phyloP scores from a whole-genome alignment of 2,113 vertebrate species.

The Struthio camelus region DNA sequence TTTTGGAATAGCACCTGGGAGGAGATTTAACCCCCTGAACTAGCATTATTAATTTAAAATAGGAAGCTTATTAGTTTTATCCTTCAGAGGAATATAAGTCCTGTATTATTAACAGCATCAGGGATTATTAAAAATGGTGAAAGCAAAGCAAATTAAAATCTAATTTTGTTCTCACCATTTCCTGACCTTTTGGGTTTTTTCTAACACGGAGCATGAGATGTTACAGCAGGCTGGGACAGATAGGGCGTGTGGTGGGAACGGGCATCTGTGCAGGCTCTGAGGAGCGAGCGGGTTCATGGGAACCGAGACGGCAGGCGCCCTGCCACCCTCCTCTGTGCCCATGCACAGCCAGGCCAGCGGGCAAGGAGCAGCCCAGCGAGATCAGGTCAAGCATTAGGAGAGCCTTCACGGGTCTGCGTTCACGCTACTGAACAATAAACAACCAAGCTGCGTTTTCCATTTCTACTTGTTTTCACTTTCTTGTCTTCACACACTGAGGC shows the following conservation, averaged over 20 bases:
- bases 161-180: neutral
- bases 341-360: too few species aligned
- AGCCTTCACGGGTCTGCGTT: too few species aligned
- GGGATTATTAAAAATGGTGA: neutral
- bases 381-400: too few species aligned
- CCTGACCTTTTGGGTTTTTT: neutral
- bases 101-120: neutral
- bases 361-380: too few species aligned
- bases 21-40: neutral
- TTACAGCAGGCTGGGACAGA: neutral
- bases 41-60: neutral
- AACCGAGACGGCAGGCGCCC: too few species aligned
- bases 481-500: neutral
- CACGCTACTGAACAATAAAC: too few species aligned
- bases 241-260: rapidly evolving
- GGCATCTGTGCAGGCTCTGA: neutral
- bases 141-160: constrained; percentile 27
- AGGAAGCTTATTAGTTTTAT: neutral
- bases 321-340: too few species aligned
- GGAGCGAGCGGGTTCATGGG: too few species aligned
- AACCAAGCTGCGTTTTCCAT: neutral
- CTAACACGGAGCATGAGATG: neutral
- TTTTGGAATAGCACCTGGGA: neutral
- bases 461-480: neutral
- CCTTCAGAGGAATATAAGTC: neutral